Conservation (phyloP, 2,797 vertebrate genomes). For the Uromys caudimaculatus region DNA sequence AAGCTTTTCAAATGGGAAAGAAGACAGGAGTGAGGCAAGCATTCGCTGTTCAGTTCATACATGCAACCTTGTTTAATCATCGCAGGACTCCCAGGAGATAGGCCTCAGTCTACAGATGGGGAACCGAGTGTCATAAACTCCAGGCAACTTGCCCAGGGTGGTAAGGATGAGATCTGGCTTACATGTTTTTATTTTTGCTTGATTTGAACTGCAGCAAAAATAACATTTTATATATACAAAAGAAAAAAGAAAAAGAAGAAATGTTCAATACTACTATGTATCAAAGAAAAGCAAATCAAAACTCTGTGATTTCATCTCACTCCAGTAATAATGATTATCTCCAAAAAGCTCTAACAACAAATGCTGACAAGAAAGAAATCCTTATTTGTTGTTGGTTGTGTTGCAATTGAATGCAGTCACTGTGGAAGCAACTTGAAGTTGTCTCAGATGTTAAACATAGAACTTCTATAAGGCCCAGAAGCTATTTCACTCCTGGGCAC, state of each 20-base stretch:
- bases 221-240: not conserved
- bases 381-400: not conserved
- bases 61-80: no score
- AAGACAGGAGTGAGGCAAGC: no score
- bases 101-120: not conserved
- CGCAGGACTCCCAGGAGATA: not conserved
- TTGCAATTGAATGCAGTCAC: not conserved
- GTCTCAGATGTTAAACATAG: not conserved
- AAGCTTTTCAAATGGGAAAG: no score
- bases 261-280: not conserved
- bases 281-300: not conserved
- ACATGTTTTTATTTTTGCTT: not conserved
- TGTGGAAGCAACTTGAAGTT: not conserved
- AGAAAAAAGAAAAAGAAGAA: not conserved
- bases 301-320: no score
- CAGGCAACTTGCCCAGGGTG: not conserved
- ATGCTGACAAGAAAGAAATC: not conserved
- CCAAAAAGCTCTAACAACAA: not conserved
- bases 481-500: not conserved
- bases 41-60: no score
- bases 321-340: not conserved
- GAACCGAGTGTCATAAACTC: not conserved
- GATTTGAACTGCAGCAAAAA: not conserved
- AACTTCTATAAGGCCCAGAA: not conserved
- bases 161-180: not conserved